A percentile compares a stretch with the other conserved stretches of the same genome.
phyloP scores from a whole-genome alignment of 2,797 vertebrate species.

The Loris lydekkerianus region DNA sequence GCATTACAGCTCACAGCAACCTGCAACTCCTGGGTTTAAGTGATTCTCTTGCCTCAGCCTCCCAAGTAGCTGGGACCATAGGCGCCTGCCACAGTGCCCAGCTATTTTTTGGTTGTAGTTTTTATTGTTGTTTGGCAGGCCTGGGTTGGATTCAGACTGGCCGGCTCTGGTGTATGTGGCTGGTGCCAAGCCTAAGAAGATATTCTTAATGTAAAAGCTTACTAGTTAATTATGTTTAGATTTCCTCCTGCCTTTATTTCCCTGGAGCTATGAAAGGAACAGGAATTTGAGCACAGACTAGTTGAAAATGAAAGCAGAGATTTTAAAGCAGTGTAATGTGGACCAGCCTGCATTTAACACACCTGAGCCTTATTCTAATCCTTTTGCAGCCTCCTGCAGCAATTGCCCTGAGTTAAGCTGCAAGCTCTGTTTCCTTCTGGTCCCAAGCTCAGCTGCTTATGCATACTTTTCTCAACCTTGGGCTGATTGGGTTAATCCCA shows the following conservation, averaged over 20 bases:
- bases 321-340: background rate
- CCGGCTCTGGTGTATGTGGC: too few relatives aligned
- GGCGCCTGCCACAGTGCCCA: too few relatives aligned
- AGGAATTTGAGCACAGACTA: slow-evolving; percentile 2
- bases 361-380: slow-evolving; percentile 68
- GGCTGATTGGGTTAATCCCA: slow-evolving; percentile 63
- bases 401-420: slow-evolving; percentile 69
- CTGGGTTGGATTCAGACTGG: too few relatives aligned
- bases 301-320: slow-evolving; percentile 25
- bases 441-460: slow-evolving; percentile 64
- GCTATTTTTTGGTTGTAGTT: too few relatives aligned
- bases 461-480: slow-evolving; percentile 59
- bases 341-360: slow-evolving; percentile 2
- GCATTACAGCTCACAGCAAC: too few relatives aligned
- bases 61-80: too few relatives aligned
- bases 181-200: background rate
- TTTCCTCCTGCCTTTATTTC: background rate
- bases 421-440: slow-evolving; percentile 22
- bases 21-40: too few relatives aligned
- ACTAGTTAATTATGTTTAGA: background rate
- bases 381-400: slow-evolving; percentile 47
- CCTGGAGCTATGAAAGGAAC: slow-evolving; percentile 4
- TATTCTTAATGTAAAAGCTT: slow-evolving; percentile 51
- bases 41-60: too few relatives aligned
- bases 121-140: too few relatives aligned